Evolutionary conservation across 2,113 vertebrate genomes (phyloP), one percentile per base, ranked within the genome.

Genomic region (Morone chrysops): DNA sequence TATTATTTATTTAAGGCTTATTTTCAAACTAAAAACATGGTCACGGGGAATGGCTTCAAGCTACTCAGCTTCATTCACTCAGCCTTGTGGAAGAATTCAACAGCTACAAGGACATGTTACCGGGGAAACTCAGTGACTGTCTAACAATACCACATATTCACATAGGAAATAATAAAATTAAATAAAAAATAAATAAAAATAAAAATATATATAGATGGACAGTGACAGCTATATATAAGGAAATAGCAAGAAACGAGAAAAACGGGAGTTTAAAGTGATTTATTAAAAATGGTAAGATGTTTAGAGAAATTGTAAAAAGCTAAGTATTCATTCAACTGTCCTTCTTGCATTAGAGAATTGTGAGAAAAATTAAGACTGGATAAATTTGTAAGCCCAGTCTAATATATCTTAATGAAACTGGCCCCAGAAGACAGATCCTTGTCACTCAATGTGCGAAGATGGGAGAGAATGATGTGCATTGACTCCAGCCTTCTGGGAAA

Each of bases 401-500:
- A 45, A 67, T 47, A 75, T 43, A 57, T 74, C 65, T 67, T 78
- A 57, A 73, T 68, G 45, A 83, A 68, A 78, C 6, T 10, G 20
- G 54, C 18, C 73, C 22, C 43, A 48, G 59, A 70, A 22, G 80
- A 70, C 45, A 69, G 62, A 20, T 60, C 14, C 7, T 0, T 84
- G 70, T 83, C 74, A 80, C 77, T 81, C 69, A 78, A 17, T 60
- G 78, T 38, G 67, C 77, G 47, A 67, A 12, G 41, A 70, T 14
- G 47, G 40, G 50, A 22, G 45, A 70, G 66, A 87, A 75, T 50
- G 80, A 86, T 84, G 80, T 41, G n/a, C 68, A 80, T 67, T 76
- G 70, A 89, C 60, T 78, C 22, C 60, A 82, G 78, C 74, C 86
- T 77, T 73, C 53, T 69, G 89, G 87, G 91, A 93, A 89, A 91